These are phyloP conservation scores for Drosophila planitibia DNA, from an alignment of 2,888 invertebrate genomes.

Conservation along the genomic window DNA sequence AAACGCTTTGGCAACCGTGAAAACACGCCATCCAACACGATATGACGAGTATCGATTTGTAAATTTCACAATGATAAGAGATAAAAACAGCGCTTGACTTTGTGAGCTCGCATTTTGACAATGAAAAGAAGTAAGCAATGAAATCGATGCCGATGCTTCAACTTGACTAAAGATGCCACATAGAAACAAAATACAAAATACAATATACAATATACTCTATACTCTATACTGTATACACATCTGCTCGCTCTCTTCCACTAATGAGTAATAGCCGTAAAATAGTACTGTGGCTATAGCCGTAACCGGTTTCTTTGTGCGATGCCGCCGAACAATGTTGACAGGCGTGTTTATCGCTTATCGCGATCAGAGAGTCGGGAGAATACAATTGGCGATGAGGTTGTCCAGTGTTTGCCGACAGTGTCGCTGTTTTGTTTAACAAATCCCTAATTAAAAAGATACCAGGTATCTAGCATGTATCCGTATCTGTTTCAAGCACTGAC, in stretches of 20 bases:
- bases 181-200: background rate
- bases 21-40: constrained; percentile 65
- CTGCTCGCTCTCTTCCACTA: background rate
- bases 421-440: constrained; percentile 61
- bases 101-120: constrained; percentile 64
- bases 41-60: constrained; percentile 78
- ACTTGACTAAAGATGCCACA: constrained; percentile 30
- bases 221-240: background rate
- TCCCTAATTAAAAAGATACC: constrained; percentile 74
- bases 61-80: constrained; percentile 77
- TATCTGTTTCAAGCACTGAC: background rate
- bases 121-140: constrained; percentile 66
- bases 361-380: constrained; percentile 45
- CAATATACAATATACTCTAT: background rate
- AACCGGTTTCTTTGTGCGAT: constrained; percentile 48
- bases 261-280: constrained; percentile 26
- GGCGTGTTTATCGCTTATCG: constrained; percentile 64
- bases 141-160: constrained; percentile 32
- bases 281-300: constrained; percentile 31
- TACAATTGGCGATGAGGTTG: constrained; percentile 54
- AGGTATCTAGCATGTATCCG: constrained; percentile 2
- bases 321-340: constrained; percentile 70
- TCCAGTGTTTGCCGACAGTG: constrained; percentile 52
- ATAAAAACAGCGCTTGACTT: constrained; percentile 61
- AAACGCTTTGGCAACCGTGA: constrained; percentile 57